Base-by-base conservation (phyloP, 2,888 invertebrate species). In the Catocala sponsa region DNA sequence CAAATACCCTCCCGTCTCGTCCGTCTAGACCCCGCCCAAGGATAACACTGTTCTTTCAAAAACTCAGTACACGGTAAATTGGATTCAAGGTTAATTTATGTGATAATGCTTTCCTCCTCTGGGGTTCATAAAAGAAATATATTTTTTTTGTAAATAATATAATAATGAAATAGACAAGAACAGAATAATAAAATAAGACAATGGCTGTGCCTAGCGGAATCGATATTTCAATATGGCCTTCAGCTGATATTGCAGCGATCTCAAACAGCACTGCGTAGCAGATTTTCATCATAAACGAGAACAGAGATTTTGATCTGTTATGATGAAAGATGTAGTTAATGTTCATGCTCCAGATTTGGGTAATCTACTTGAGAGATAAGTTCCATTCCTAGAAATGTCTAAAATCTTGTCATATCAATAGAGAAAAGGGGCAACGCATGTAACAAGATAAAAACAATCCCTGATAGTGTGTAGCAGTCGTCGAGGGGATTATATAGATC, bases 401-500 rank as follows among this genome's bases (percentile, higher is more conserved):
- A n/a, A 43, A 44, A 51, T 6, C 7, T 9, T 32, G 12, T 32
- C 12, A 9, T 41, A 13, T 11, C 25, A 32, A 54, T 46, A 52
- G 12, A 32, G 54, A 62, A 47, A 44, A 35, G 48, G 33, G 41
- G 47, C 50, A 59, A 35, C 46, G 32, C 50, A 72, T 72, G 72
- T 71, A 78, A 82, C 67, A 72, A 81, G 76, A 80, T 65, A 79
- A 70, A 84, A 83, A 83, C 81, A 80, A 78, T 70, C 72, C 68
- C 59, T 64, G 74, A 76, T 77, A 76, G 74, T 71, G 74, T 71
- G 70, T 63, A 63, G 54, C 65, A 72, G 73, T 71, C 73, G 79
- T 79, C 81, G 73, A 80, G 79, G 79, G 83, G 80, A 89, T 88
- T 85, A 86, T 79, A 68, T 68, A 78, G 80, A 90, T 89, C 81